A percentile compares a stretch with the other conserved stretches of the same genome.
Conservation (phyloP, 1,140 invertebrate genomes). For the Aphidius gifuensis region DNA sequence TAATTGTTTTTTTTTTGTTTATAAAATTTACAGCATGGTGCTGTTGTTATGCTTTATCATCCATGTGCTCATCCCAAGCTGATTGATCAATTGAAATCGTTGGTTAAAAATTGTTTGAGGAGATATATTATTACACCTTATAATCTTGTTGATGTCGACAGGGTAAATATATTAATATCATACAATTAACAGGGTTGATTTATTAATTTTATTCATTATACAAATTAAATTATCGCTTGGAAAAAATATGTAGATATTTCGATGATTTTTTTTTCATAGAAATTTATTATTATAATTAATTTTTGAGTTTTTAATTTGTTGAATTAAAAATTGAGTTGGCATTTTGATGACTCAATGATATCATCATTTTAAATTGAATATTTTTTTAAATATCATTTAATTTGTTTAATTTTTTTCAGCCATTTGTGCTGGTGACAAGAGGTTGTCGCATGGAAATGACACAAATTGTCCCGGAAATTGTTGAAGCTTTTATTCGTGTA, state of each 20-base stretch:
- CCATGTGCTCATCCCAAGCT: constrained; percentile 74
- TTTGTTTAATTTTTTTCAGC: constrained; percentile 55
- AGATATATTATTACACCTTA: constrained; percentile 81
- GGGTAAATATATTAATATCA: constrained; percentile 54
- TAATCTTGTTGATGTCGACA: constrained; percentile 58
- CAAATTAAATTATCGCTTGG: neutral
- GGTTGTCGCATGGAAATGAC: constrained; percentile 73
- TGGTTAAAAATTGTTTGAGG: constrained; percentile 71
- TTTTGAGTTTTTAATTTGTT: neutral
- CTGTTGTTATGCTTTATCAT: constrained; percentile 82
- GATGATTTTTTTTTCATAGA: constrained; percentile 13
- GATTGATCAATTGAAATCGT: constrained; percentile 61
- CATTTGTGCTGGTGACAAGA: constrained; percentile 76
- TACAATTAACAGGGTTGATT: too few species aligned
- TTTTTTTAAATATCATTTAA: too few species aligned
- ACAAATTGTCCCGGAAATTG: constrained; percentile 60
- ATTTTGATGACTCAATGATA: too few species aligned
- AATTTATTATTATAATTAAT: constrained; percentile 15
- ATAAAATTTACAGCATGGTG: constrained; percentile 65
- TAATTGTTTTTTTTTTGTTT: constrained; percentile 9
- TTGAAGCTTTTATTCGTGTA: constrained; percentile 64
- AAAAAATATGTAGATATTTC: too few species aligned
- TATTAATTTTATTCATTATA: constrained; percentile 12
- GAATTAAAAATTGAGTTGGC: too few species aligned
- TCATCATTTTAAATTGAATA: too few species aligned